Evolutionary conservation across 2,888 invertebrate genomes (phyloP).

Genomic region (Scaptomyza caliginosa): DNA sequence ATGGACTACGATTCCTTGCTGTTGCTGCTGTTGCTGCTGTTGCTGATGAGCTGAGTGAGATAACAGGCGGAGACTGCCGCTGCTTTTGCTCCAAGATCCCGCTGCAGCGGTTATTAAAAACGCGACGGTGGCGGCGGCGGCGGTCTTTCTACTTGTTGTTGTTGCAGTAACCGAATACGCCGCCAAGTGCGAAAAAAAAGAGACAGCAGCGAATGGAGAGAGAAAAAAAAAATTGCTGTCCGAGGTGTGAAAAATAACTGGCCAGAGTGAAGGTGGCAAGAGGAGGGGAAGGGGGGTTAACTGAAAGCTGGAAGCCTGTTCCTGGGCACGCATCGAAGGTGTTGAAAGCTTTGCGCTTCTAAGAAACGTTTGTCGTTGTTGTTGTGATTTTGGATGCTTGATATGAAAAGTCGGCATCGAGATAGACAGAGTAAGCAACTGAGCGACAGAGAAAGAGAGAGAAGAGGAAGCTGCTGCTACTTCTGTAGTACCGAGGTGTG

Average conservation of each 20-base stretch:
- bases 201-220: conserved; percentile 16
- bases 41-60: conserved; percentile 75
- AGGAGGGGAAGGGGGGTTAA: neutral
- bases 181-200: conserved; percentile 78
- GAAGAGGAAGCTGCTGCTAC: conserved; percentile 27
- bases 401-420: conserved; percentile 54
- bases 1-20: conserved; percentile 27
- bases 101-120: conserved; percentile 70
- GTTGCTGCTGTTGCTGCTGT: neutral
- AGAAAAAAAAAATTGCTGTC: conserved; percentile 62
- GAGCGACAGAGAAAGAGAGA: neutral
- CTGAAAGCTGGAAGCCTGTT: conserved; percentile 46
- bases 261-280: conserved; percentile 29
- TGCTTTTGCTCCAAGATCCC: conserved; percentile 7
- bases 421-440: neutral
- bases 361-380: conserved; percentile 78
- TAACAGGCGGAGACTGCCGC: conserved; percentile 49
- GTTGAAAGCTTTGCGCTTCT: conserved; percentile 82
- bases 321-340: conserved; percentile 74
- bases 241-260: conserved; percentile 83
- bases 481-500: conserved; percentile 50
- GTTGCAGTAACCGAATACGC: conserved; percentile 70
- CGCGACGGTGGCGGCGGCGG: conserved; percentile 49
- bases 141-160: conserved; percentile 47
- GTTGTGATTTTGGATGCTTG: conserved; percentile 71